Conservation (phyloP, 2,797 vertebrate genomes). For the Microctenopoma lineatum region DNA sequence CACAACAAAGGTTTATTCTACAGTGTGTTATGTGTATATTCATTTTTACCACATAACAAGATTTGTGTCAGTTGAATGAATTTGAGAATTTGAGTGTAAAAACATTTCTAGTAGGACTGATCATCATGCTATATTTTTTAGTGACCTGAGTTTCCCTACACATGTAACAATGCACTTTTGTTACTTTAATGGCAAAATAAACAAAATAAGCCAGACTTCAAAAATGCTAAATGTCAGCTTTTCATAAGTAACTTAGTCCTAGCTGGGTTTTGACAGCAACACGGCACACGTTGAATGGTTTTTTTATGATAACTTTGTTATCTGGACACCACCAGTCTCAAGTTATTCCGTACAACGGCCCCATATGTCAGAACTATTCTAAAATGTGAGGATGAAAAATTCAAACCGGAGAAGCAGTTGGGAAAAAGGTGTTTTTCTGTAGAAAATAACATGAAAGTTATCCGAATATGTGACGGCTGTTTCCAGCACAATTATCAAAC, state of each 20-base stretch:
- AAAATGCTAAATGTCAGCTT: neutral
- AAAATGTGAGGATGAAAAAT: constrained; percentile 17
- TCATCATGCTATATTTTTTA: neutral
- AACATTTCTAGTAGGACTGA: neutral
- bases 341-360: neutral
- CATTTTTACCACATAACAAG: neutral
- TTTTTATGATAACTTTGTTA: neutral
- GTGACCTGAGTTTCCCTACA: neutral
- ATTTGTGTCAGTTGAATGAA: neutral
- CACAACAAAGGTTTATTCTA: too few relatives aligned
- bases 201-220: neutral
- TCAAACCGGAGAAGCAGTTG: neutral
- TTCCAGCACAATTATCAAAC: constrained; percentile 23
- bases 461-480: constrained; percentile 29
- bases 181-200: too few relatives aligned
- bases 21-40: too few relatives aligned
- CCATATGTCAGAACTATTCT: neutral
- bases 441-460: constrained; percentile 38
- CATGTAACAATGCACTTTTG: neutral
- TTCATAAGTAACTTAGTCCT: neutral
- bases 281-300: neutral
- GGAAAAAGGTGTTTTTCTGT: constrained; percentile 18
- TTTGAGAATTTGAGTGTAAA: neutral
- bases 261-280: neutral
- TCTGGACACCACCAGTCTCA: too few relatives aligned